Conservation (phyloP, 37 sponge, comb jelly and placozoan species). For the Corticium candelabrum region DNA sequence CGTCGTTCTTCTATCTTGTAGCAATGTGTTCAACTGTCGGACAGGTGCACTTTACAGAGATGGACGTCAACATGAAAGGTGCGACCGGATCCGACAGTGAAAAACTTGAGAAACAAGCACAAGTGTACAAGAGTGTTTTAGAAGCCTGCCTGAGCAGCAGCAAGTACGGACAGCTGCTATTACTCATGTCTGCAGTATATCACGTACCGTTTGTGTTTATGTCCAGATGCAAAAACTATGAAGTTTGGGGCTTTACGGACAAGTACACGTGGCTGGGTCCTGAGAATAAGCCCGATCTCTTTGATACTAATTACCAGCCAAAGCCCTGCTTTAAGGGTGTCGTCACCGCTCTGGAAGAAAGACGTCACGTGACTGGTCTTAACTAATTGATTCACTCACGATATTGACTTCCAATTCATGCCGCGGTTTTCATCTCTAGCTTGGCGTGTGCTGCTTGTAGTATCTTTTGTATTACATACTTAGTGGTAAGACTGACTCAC, state of each 20-base stretch:
- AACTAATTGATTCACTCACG: too few relatives aligned
- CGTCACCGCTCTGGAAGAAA: neutral
- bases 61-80: neutral
- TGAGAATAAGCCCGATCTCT: neutral
- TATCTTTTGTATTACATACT: too few relatives aligned
- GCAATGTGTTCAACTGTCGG: neutral
- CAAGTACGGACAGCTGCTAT: neutral
- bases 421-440: too few relatives aligned
- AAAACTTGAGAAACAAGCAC: neutral
- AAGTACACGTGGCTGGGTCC: neutral
- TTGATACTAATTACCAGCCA: neutral
- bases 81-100: neutral
- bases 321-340: constrained; percentile 10
- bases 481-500: too few relatives aligned
- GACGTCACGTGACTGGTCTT: too few relatives aligned
- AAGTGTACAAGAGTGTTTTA: neutral
- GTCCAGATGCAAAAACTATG: constrained; percentile 5
- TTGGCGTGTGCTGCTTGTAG: too few relatives aligned
- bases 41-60: constrained; percentile 5
- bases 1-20: neutral
- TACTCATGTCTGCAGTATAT: neutral
- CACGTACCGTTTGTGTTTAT: neutral
- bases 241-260: neutral
- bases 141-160: neutral
- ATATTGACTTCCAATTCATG: too few relatives aligned